Conservation (phyloP, 2,888 invertebrate genomes). For the Incurvaria masculella region DNA sequence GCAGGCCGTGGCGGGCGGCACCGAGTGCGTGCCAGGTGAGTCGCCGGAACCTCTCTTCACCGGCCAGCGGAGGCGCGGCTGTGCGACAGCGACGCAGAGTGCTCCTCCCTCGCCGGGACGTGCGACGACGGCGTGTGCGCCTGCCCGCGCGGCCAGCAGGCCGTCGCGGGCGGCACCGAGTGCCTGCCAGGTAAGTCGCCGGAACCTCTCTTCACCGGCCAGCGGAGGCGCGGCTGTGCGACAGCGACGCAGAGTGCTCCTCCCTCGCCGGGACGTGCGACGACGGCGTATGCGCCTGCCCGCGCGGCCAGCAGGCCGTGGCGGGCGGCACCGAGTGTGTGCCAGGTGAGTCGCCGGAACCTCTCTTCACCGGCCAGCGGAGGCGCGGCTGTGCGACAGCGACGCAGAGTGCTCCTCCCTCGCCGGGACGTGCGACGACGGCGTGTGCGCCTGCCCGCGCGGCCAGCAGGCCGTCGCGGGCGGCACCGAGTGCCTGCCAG, state of each 20-base stretch:
- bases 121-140: conserved; percentile 23
- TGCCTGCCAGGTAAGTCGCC: conserved; percentile 16
- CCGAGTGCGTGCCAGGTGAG: conserved; percentile 14
- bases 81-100: conserved; percentile 27
- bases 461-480: conserved; percentile 9
- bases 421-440: conserved; percentile 23
- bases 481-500: conserved; percentile 12
- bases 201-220: no score
- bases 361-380: conserved; percentile 5
- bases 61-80: conserved; percentile 23
- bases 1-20: conserved; percentile 6
- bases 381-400: conserved; percentile 27
- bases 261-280: conserved; percentile 24
- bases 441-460: conserved; percentile 15
- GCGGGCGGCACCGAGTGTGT: conserved; percentile 10
- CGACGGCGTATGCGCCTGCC: conserved; percentile 18
- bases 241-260: conserved; percentile 25
- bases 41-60: no score
- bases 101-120: conserved; percentile 22
- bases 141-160: conserved; percentile 11
- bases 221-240: conserved; percentile 27
- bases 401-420: conserved; percentile 28
- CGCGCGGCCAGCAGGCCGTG: conserved; percentile 8
- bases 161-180: conserved; percentile 6
- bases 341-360: no score